Base-by-base conservation (phyloP, 2,888 invertebrate genomes). In the Atethmia centrago region DNA sequence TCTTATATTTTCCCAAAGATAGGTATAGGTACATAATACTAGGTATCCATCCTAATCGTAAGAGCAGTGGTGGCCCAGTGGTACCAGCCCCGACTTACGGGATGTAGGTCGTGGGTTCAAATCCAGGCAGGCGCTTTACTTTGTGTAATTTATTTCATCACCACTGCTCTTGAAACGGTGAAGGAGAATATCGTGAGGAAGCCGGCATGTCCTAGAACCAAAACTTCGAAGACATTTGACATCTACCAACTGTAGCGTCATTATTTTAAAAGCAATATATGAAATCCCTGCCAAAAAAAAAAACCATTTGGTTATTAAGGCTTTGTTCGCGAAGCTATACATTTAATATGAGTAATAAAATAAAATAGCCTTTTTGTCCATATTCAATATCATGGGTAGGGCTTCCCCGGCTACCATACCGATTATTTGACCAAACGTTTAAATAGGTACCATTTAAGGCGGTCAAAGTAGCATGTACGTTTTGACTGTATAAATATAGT, bases 301-400 rank as follows among this genome's bases (percentile, higher is more conserved):
- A 16, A 53, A 16, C 19, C 0, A 25, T 25, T 8, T 19, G 2
- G 12, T 31, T 51, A 36, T 36, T 16, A 40, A n/a, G 16, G 36
- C 9, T 58, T 56, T 36, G n/a, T 40, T 42, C 14, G 16, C 19
- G 2, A 55, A 47, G 19, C 40, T 16, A 9, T 61, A 49, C 1
- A 55, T 56, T 77, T 47, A 25, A 7, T 45, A 56, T 36, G 14
- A n/a, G 5, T 25, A 16, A 19, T 25, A 21, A 76, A 76, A 66
- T 49, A 28, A 25, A 56, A 62, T 28, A n/a, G 8, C 10, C 36
- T 53, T 45, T 79, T 51, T 53, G 31, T 59, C 1, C 51, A 49
- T 49, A 55, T 47, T 74, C 19, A 51, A 68, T 68, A 75, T 58
- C 28, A n/a, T 40, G 0, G n/a, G 25, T 28, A 80, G 74, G 77